A percentile compares a stretch with the other conserved stretches of the same genome.
These are phyloP conservation scores for Galemys pyrenaicus DNA, from an alignment of 2,113 vertebrate genomes.

Conservation along the genomic window DNA sequence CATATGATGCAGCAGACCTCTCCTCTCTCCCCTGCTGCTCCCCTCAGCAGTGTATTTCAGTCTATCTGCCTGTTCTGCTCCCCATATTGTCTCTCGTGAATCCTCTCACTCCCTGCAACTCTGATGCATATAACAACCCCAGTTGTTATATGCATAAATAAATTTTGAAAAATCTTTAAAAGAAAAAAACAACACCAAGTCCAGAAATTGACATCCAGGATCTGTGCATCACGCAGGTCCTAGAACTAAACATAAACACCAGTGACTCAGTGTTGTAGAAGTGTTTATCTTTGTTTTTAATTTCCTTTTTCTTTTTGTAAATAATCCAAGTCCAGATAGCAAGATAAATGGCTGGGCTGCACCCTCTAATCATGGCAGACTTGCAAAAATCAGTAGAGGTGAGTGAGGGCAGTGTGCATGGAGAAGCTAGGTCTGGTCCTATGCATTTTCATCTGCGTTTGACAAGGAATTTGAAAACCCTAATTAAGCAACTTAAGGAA, in stretches of 20 bases:
- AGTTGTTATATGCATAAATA: too few species aligned
- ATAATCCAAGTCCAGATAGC: not conserved
- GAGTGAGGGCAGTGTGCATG: not conserved
- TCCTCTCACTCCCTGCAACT: too few species aligned
- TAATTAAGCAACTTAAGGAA: not conserved
- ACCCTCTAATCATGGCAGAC: not conserved
- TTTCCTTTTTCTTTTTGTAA: not conserved
- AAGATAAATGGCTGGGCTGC: not conserved
- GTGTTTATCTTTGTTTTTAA: constrained; percentile 18
- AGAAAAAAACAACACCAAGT: not conserved
- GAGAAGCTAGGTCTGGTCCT: not conserved
- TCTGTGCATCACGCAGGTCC: not conserved
- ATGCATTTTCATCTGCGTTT: not conserved
- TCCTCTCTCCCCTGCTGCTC: too few species aligned
- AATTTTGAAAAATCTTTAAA: too few species aligned
- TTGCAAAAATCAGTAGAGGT: not conserved
- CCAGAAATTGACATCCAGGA: not conserved
- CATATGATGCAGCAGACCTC: too few species aligned
- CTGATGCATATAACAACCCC: too few species aligned
- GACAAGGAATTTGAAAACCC: not conserved
- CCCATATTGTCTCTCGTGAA: too few species aligned
- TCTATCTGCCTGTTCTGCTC: too few species aligned
- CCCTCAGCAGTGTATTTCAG: too few species aligned
- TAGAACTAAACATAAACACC: not conserved
- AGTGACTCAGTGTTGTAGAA: not conserved